Evolutionary conservation across 2,888 invertebrate genomes (phyloP), one percentile per base, ranked within the genome.

Genomic region (Trypoxylon attenuatum): DNA sequence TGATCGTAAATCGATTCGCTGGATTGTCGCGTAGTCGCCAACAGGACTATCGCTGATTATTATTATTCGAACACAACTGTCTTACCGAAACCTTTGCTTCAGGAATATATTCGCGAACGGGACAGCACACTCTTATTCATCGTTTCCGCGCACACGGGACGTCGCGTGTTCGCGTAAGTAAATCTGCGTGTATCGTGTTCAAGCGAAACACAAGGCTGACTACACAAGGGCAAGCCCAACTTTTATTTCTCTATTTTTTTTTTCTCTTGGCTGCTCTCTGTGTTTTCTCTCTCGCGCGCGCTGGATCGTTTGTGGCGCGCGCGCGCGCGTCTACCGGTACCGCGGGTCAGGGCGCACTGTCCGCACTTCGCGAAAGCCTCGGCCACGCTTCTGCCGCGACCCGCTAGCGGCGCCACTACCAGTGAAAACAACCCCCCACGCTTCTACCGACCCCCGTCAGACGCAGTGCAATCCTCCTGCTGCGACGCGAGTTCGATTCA

Each of bases 261-360:
- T n/a, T n/a, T n/a, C n/a, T n/a, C n/a, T n/a, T n/a, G n/a, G n/a
- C n/a, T n/a, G n/a, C n/a, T n/a, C n/a, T n/a, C n/a, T n/a, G n/a
- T n/a, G n/a, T n/a, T n/a, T n/a, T n/a, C n/a, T n/a, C n/a, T n/a
- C n/a, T 60, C 43, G 57, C 57, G 57, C 57, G 49, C 62, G 46
- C 33, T 51, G 38, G 46, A 56, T 67, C 45, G 55, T 18, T 18
- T 39, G 49, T 50, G 5, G 46, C 51, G 53, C 45, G 49, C 78
- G n/a, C n/a, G n/a, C n/a, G n/a, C n/a, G n/a, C n/a, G n/a, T n/a
- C 64, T 56, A 67, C 79, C 81, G 76, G 77, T 75, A 68, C 78
- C 82, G 82, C 83, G 83, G 82, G 83, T 82, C 81, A 79, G 79
- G 77, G 82, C 84, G 80, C 82, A 84, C 84, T 84, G 84, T 74